Evolutionary conservation across 2,113 vertebrate species (phyloP).

Genomic region (Vidua macroura): DNA sequence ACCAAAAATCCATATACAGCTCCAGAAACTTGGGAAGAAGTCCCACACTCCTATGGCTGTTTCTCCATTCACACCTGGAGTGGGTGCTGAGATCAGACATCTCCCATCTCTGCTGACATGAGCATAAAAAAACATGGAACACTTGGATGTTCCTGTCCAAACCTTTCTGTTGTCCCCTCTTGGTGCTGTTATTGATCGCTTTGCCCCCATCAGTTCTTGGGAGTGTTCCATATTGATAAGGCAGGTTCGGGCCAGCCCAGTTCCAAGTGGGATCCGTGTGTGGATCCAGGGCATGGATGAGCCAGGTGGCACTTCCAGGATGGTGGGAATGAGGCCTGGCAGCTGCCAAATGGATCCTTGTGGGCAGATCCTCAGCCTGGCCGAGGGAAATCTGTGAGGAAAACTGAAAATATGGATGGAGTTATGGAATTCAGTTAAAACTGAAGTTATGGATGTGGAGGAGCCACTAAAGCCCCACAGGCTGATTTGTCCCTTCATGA

Average conservation of each 20-base stretch:
- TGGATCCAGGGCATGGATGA: background rate
- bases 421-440: background rate
- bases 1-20: background rate
- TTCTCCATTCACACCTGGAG: background rate
- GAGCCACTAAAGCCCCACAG: background rate
- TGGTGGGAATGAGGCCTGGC: background rate
- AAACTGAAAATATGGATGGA: background rate
- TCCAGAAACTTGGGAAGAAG: background rate
- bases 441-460: background rate
- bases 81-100: background rate
- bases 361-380: background rate
- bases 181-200: background rate
- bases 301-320: background rate
- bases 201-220: background rate
- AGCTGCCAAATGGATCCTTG: background rate
- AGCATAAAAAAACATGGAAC: background rate
- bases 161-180: background rate
- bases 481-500: background rate
- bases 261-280: accelerated
- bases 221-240: background rate
- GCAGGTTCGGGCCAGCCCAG: background rate
- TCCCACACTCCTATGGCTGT: accelerated
- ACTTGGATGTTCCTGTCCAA: background rate
- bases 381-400: background rate
- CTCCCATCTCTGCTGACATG: background rate